phyloP scores from a whole-genome alignment of 2,113 vertebrate genomes.

The Podocnemis expansa region DNA sequence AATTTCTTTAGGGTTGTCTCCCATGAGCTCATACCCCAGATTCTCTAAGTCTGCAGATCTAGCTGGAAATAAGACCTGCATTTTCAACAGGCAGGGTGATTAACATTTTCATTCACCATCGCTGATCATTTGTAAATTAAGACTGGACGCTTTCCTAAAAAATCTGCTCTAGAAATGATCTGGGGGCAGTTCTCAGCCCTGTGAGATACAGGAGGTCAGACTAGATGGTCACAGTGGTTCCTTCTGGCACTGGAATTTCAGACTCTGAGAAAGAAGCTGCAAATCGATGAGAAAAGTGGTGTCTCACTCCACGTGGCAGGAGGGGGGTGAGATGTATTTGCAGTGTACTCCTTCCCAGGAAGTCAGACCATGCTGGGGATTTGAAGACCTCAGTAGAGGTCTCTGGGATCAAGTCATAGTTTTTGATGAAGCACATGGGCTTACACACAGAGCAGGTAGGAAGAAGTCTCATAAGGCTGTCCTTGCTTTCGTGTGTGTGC shows the following conservation, averaged over 20 bases:
- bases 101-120: not conserved
- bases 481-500: not conserved
- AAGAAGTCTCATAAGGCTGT: not conserved
- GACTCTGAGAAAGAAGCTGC: not conserved
- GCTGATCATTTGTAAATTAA: not conserved
- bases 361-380: not conserved
- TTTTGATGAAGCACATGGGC: not conserved
- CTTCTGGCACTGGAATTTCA: no score
- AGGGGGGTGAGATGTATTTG: not conserved
- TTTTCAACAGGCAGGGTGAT: not conserved
- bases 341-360: not conserved
- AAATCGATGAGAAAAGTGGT: not conserved
- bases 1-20: not conserved
- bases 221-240: no score
- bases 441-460: not conserved
- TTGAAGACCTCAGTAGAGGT: not conserved
- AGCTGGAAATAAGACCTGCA: not conserved
- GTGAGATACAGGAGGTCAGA: no score
- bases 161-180: not conserved
- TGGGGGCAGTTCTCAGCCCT: no score
- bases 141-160: not conserved
- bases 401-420: not conserved
- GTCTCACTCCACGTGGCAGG: not conserved
- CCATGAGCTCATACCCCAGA: not conserved
- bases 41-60: not conserved